phyloP scores from a whole-genome alignment of 2,888 invertebrate genomes.

The Aplocera efformata region DNA sequence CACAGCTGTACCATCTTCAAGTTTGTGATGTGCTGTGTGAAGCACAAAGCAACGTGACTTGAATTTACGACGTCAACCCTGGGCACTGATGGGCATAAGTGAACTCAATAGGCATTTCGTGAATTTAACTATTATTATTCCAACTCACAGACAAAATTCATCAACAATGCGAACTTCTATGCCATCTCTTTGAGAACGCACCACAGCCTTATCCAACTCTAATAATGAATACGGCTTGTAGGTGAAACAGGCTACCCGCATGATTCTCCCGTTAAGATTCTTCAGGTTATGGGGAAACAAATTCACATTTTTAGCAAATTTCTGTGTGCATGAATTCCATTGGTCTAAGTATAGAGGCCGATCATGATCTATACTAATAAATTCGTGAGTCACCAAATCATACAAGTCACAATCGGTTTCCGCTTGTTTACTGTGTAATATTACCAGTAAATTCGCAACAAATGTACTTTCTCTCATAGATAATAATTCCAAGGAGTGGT shows the following conservation, averaged over 20 bases:
- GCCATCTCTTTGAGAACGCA: slow-evolving; percentile 74
- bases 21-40: too few species aligned
- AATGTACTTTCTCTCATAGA: slow-evolving; percentile 49
- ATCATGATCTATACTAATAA: slow-evolving; percentile 48
- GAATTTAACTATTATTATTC: too few species aligned
- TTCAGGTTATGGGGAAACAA: slow-evolving; percentile 72
- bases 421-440: slow-evolving; percentile 34
- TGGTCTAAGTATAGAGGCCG: slow-evolving; percentile 53
- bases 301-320: slow-evolving; percentile 49
- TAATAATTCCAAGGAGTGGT: slow-evolving; percentile 41
- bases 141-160: slow-evolving; percentile 69
- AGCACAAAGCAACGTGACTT: too few species aligned
- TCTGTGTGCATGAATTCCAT: slow-evolving; percentile 59
- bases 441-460: slow-evolving; percentile 56
- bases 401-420: slow-evolving; percentile 39
- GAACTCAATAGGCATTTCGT: too few species aligned
- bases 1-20: too few species aligned
- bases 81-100: too few species aligned
- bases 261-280: slow-evolving; percentile 64
- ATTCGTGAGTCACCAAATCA: slow-evolving; percentile 66
- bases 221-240: slow-evolving; percentile 82
- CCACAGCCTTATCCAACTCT: slow-evolving; percentile 50
- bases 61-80: too few species aligned
- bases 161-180: slow-evolving; percentile 68
- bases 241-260: slow-evolving; percentile 78